phyloP scores from a whole-genome alignment of 2,888 invertebrate genomes.

The Luperina testacea region DNA sequence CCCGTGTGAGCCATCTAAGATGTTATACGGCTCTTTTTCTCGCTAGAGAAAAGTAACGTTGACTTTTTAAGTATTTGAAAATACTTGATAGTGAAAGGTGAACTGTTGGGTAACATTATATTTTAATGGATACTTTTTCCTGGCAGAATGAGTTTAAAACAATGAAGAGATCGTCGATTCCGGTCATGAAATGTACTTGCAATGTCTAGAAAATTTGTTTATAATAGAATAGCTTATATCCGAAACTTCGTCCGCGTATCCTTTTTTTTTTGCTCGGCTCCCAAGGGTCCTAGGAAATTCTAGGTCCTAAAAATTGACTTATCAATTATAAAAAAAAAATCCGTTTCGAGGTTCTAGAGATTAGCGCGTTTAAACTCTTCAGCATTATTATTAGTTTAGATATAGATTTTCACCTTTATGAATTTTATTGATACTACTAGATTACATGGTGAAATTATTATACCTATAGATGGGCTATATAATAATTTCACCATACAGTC shows the following conservation, averaged over 20 bases:
- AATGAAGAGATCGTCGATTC: not conserved
- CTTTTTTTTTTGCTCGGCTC: not conserved
- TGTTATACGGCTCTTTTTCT: conserved; percentile 1
- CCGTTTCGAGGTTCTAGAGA: not conserved
- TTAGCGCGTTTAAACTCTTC: not conserved
- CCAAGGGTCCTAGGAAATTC: too few relatives aligned
- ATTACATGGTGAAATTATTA: too few relatives aligned
- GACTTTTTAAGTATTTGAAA: conserved; percentile 17
- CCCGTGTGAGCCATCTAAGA: conserved; percentile 7
- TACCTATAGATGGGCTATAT: too few relatives aligned
- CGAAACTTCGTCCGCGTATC: too few relatives aligned
- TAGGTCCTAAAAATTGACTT: not conserved
- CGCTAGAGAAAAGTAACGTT: conserved; percentile 3
- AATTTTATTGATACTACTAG: not conserved
- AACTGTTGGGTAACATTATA: not conserved
- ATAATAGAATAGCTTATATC: not conserved
- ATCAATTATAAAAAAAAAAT: not conserved
- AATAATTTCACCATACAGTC: not conserved
- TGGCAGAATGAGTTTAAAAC: conserved; percentile 25
- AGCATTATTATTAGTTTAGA: not conserved
- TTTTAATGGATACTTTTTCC: conserved; percentile 29
- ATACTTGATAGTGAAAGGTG: conserved; percentile 11
- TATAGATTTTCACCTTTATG: not conserved
- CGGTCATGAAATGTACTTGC: not conserved
- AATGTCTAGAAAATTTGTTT: conserved; percentile 1